Conservation (phyloP, 2,113 vertebrate genomes). For the Odontophorus gujanensis region DNA sequence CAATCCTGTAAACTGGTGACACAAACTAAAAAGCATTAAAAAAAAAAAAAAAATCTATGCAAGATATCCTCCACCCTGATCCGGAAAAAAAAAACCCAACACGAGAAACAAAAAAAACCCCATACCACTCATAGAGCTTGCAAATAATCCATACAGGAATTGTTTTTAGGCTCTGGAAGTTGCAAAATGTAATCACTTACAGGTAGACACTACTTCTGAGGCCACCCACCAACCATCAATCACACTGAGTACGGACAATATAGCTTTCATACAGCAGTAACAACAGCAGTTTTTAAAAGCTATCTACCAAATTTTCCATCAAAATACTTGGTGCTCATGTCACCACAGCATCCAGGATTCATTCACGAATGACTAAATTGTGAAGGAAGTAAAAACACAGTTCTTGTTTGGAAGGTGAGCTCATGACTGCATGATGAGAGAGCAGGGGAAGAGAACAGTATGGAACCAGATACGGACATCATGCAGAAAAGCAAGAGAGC, state of each 20-base stretch:
- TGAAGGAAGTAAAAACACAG: neutral
- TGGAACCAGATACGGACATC: accelerated
- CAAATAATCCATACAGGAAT: neutral
- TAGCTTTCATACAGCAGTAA: neutral
- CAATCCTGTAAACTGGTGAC: no score
- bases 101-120: neutral
- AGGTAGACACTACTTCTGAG: neutral
- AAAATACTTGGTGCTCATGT: neutral
- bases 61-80: neutral
- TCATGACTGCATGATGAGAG: neutral
- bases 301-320: neutral
- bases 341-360: neutral
- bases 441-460: neutral
- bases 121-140: neutral
- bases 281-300: neutral
- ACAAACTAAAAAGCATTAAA: neutral
- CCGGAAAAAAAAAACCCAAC: neutral
- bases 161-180: neutral
- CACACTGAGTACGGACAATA: neutral
- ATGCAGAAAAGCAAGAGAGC: neutral
- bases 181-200: neutral
- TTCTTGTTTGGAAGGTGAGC: neutral
- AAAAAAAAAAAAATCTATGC: neutral
- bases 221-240: neutral
- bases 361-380: neutral